Conservation (phyloP, 2,888 invertebrate species). For the Cataglyphis livida region DNA sequence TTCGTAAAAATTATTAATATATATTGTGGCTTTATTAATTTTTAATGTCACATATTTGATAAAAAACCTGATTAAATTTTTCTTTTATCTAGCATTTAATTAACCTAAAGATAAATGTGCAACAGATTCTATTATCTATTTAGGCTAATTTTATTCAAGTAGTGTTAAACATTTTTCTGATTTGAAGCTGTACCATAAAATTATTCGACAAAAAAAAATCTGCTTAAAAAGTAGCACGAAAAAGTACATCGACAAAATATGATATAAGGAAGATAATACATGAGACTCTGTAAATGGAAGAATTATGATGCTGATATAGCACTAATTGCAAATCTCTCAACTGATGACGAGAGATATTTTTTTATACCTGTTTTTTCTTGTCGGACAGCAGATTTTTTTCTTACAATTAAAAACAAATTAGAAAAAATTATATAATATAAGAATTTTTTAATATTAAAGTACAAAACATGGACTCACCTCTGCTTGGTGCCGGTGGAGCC, state of each 20-base stretch:
- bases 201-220: background rate
- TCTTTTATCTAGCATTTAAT: background rate
- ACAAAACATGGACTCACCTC: conserved; percentile 79
- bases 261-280: background rate
- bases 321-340: background rate
- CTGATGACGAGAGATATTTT: background rate
- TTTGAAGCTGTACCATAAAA: background rate
- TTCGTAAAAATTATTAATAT: background rate
- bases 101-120: background rate
- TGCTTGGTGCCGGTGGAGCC: conserved; percentile 84
- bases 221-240: background rate
- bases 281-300: background rate
- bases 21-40: background rate
- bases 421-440: background rate
- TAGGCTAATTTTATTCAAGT: background rate
- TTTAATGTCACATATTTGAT: background rate
- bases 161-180: background rate
- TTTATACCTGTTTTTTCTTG: background rate
- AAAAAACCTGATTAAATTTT: background rate
- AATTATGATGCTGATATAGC: conserved; percentile 20
- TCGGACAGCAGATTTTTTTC: background rate
- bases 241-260: background rate
- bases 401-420: background rate
- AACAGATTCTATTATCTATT: background rate
- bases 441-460: background rate